These are phyloP conservation scores for Lacerta bilineata DNA, from an alignment of 2,797 vertebrate species.

Conservation along the genomic window DNA sequence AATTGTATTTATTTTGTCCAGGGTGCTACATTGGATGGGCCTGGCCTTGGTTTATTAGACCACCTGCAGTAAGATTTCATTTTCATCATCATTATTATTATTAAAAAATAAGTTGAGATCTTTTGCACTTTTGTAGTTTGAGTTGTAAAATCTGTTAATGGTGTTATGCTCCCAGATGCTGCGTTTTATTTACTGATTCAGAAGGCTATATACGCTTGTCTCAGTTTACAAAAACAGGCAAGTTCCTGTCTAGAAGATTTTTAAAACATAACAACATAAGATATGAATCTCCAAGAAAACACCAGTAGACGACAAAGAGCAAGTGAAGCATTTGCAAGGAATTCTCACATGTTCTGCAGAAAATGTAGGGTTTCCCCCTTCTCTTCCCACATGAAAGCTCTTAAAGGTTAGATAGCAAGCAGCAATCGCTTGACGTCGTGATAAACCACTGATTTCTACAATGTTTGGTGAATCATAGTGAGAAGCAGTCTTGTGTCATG, in stretches of 20 bases:
- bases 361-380: background rate
- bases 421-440: slow-evolving; percentile 11
- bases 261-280: slow-evolving; percentile 11
- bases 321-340: slow-evolving; percentile 33
- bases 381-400: slow-evolving; percentile 13
- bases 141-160: slow-evolving; percentile 28
- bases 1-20: background rate
- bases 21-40: background rate
- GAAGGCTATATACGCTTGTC: slow-evolving; percentile 14
- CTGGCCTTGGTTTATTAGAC: background rate
- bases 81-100: background rate
- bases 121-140: slow-evolving; percentile 45
- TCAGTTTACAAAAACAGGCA: slow-evolving; percentile 45
- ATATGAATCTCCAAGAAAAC: slow-evolving; percentile 18
- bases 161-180: slow-evolving; percentile 12
- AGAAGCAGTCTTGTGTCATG: background rate
- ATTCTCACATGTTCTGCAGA: slow-evolving; percentile 38
- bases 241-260: slow-evolving; percentile 44
- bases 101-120: slow-evolving; percentile 25
- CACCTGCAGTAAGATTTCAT: background rate
- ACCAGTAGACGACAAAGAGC: slow-evolving; percentile 41
- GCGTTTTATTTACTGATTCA: slow-evolving; percentile 42
- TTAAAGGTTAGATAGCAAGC: slow-evolving; percentile 32
- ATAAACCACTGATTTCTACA: slow-evolving; percentile 23
- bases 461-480: slow-evolving; percentile 30